Percentiles rank a stretch among this genome's conserved stretches.
These are phyloP conservation scores for Orchestia grillus DNA, from an alignment of 1,140 invertebrate genomes.

Conservation along the genomic window DNA sequence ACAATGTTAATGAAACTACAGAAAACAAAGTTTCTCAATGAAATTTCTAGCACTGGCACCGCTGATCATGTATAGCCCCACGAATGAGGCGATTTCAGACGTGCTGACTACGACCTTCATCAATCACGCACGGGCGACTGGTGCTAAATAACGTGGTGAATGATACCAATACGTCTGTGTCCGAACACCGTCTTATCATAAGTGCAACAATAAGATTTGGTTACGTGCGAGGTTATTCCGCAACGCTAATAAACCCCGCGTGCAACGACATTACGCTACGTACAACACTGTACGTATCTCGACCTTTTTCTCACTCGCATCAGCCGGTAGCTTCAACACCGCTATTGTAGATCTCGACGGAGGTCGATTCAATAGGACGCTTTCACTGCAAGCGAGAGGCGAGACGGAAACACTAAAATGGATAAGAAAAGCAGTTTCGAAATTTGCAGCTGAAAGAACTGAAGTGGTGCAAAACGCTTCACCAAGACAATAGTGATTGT, in stretches of 20 bases:
- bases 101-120: not conserved
- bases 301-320: not conserved
- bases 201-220: not conserved
- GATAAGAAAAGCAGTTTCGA: not conserved
- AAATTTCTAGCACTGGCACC: no score
- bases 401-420: not conserved
- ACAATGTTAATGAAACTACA: no score
- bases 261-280: not conserved
- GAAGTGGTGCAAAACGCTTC: not conserved
- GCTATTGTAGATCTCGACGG: not conserved
- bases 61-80: no score
- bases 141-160: not conserved
- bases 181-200: not conserved
- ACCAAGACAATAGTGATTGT: not conserved
- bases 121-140: no score
- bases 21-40: no score
- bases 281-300: no score
- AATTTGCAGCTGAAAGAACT: not conserved
- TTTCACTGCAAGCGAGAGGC: not conserved
- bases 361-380: not conserved
- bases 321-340: not conserved
- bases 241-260: not conserved
- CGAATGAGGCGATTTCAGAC: no score
- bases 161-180: not conserved
- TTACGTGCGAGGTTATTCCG: not conserved